phyloP scores from a whole-genome alignment of 2,113 vertebrate species.

The Probosciger aterrimus region DNA sequence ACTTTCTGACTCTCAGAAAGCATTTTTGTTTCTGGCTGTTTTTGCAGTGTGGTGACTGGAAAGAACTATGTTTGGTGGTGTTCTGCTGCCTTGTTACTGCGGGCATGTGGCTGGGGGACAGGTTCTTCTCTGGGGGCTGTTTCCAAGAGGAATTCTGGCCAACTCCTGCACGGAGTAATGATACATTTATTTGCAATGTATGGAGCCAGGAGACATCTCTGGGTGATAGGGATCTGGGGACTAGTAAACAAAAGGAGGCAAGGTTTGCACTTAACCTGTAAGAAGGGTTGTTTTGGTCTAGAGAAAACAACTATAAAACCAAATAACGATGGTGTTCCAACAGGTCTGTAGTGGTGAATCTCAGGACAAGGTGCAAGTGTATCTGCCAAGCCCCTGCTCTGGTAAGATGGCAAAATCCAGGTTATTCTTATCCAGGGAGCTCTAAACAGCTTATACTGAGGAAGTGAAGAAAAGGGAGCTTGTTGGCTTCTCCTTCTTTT shows the following conservation, averaged over 20 bases:
- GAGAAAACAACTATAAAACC: not conserved
- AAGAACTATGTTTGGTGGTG: not conserved
- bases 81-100: not conserved
- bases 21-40: not conserved
- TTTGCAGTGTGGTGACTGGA: not conserved
- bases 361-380: not conserved
- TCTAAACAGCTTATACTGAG: not conserved
- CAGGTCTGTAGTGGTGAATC: not conserved
- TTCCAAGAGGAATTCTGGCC: not conserved
- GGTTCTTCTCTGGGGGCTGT: not conserved
- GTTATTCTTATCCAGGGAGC: not conserved
- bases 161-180: not conserved
- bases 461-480: not conserved
- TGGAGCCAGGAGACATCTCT: not conserved
- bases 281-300: not conserved
- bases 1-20: not conserved
- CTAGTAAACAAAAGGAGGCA: slow-evolving; percentile 19
- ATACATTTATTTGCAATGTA: slow-evolving; percentile 20
- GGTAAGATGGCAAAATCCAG: not conserved
- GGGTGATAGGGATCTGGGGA: slow-evolving; percentile 4
- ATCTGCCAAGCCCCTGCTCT: not conserved
- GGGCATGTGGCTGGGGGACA: not conserved
- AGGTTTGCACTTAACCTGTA: not conserved
- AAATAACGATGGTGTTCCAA: not conserved
- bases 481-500: not conserved